A percentile compares a stretch with the other conserved stretches of the same genome.
Evolutionary conservation across 2,888 invertebrate genomes (phyloP).

Genomic region (Drosophila quinaria): DNA sequence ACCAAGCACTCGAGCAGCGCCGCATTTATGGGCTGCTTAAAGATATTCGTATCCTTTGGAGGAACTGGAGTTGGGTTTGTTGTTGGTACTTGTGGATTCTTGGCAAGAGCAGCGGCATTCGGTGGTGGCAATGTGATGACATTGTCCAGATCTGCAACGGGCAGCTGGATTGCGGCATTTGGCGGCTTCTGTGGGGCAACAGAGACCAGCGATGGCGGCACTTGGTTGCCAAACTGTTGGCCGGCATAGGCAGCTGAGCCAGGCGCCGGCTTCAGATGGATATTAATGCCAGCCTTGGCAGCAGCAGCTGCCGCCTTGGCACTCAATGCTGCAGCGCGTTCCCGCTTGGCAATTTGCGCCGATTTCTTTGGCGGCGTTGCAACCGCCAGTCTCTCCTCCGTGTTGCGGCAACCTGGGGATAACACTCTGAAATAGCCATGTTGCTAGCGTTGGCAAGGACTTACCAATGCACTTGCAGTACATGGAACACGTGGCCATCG

Average conservation of each 20-base stretch:
- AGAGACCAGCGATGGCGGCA: neutral
- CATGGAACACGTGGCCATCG: conserved; percentile 61
- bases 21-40: conserved; percentile 40
- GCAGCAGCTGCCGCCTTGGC: conserved; percentile 67
- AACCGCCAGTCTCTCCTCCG: conserved; percentile 44
- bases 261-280: conserved; percentile 27
- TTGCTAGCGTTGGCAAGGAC: neutral
- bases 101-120: conserved; percentile 9
- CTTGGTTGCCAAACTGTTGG: neutral
- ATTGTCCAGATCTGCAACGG: conserved; percentile 29
- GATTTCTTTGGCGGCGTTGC: conserved; percentile 37
- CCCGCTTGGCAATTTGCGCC: conserved; percentile 34
- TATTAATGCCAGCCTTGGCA: conserved; percentile 48
- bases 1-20: conserved; percentile 54
- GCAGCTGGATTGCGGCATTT: conserved; percentile 16
- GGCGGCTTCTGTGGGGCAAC: conserved; percentile 5
- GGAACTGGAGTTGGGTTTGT: neutral
- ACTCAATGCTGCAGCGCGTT: conserved; percentile 54
- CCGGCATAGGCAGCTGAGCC: conserved; percentile 15
- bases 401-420: conserved; percentile 63
- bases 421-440: neutral
- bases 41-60: conserved; percentile 38
- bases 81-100: neutral
- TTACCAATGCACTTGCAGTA: conserved; percentile 69
- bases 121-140: conserved; percentile 41